Base-by-base conservation (phyloP, 2,113 vertebrate species). In the Cisticola juncidis region DNA sequence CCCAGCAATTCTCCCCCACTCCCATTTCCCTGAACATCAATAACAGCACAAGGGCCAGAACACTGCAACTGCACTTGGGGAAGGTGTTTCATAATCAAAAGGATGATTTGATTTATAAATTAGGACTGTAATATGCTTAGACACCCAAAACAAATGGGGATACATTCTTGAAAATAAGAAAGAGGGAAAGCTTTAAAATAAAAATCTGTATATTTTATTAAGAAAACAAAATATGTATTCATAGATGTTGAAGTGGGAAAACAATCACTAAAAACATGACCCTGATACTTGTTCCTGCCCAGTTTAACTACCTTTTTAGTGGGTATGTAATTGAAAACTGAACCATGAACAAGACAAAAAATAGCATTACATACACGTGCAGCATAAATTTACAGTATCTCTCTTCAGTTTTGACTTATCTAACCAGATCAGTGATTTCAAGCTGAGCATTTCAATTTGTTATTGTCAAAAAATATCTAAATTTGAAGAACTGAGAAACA, bases 41-140 rank as follows among this genome's bases (percentile, higher is more conserved):
- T 14, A 86, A 31, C 1, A 6, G 79, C 53, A 47, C 53, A 13
- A 45, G 21, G 22, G 51, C 17, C 50, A 77, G 23, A 83, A 64
- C 12, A n/a, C 38, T 0, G 0, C 2, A 78, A 44, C 16, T 50
- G 22, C 35, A 16, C 25, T 22, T 20, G 19, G 12, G 31, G 6
- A 81, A 74, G 4, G 7, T 12, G 23, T 62, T 84, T 57, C 40
- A 51, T 60, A 66, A 78, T 24, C 20, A 21, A 65, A 83, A 73
- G 13, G 33, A 86, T 23, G 0, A 72, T 51, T 42, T 51, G 6
- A 33, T 62, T 80, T 62, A 62, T 12, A 92, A 73, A 62, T 58
- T 28, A 50, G 44, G 11, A 44, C 50, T 42, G 69, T 3, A 61
- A 33, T 4, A 42, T 35, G 12, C 22, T 78, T 50, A 40, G 12